Evolutionary conservation across 2,888 invertebrate genomes (phyloP), one percentile per base, ranked within the genome.

Genomic region (Anorthoa munda): DNA sequence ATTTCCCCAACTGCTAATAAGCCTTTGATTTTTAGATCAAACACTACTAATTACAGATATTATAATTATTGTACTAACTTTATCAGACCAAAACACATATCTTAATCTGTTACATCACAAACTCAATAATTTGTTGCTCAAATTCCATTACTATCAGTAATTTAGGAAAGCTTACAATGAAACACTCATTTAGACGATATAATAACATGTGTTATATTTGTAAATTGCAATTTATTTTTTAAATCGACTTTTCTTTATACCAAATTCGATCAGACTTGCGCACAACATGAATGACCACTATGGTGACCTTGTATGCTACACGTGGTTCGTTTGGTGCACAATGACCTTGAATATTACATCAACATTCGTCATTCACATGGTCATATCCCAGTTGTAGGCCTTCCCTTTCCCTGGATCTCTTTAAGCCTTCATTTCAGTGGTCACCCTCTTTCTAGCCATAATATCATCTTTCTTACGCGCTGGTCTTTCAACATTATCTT

Each of bases 1-100:
- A 82, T 72, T 39, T 53, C 21, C 2, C 50, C 46, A 48, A 31
- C 39, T 21, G 51, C 31, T 46, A 55, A 23, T 18, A 18, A 11
- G n/a, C 69, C 61, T 69, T 82, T 46, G 51, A 53, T 50, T 70
- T 70, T 65, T 51, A 70, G 60, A 81, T 71, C 26, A 18, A 53
- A 26, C 31, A n/a, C 11, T 9, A 13, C 12, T 79, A 53, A 59
- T 73, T 61, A 75, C 45, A 53, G 39, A 45, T 76, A 80, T 59
- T 53, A 48, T 60, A 60, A 80, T 66, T 23, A 39, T 51, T 56
- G 51, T 61, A 66, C 23, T 21, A 39, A 7, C n/a, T 21, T 48
- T 66, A 81, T 81, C 81, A 75, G 39, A 15, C 7, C 1, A 13
- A 53, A 53, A 39, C 18, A 48, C 13, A 13, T 26, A 21, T 75